Conservation (phyloP, 2,797 vertebrate genomes). For the Astyanax mexicanus region DNA sequence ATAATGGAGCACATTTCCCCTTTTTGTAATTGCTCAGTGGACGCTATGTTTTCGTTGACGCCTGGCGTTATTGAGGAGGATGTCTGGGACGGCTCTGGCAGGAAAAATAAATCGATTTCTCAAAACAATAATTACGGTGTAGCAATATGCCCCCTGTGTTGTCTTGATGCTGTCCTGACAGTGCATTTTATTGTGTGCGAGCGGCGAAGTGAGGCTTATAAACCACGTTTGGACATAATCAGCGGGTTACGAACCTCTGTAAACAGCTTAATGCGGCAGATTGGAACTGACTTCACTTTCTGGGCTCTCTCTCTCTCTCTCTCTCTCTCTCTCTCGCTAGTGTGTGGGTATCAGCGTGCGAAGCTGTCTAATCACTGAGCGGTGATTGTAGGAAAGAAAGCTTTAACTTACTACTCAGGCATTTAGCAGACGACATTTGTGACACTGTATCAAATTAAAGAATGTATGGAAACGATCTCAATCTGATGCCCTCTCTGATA, state of each 20-base stretch:
- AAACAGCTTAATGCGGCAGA: neutral
- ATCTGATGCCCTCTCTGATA: too few relatives aligned
- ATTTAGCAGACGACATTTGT: too few relatives aligned
- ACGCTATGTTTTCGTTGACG: constrained; percentile 3
- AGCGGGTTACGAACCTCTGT: neutral
- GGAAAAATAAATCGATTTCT: constrained; percentile 30
- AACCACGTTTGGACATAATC: constrained; percentile 7
- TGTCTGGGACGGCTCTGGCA: constrained; percentile 2
- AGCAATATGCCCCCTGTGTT: constrained; percentile 23
- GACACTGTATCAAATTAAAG: too few relatives aligned
- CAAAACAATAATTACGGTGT: constrained; percentile 23
- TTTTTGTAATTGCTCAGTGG: constrained; percentile 1
- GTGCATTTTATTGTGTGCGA: neutral
- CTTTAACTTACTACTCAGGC: too few relatives aligned
- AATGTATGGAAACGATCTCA: too few relatives aligned
- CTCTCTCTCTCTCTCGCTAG: too few relatives aligned
- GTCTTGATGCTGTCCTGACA: constrained; percentile 14
- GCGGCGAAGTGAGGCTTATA: neutral
- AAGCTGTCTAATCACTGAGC: neutral
- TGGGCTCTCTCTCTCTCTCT: too few relatives aligned
- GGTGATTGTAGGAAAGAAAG: too few relatives aligned
- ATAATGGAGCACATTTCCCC: neutral
- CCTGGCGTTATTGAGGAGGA: constrained; percentile 6
- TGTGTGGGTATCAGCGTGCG: neutral
- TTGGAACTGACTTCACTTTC: too few relatives aligned